These are phyloP conservation scores for Tinea semifulvella DNA, from an alignment of 2,888 invertebrate genomes.

Conservation along the genomic window DNA sequence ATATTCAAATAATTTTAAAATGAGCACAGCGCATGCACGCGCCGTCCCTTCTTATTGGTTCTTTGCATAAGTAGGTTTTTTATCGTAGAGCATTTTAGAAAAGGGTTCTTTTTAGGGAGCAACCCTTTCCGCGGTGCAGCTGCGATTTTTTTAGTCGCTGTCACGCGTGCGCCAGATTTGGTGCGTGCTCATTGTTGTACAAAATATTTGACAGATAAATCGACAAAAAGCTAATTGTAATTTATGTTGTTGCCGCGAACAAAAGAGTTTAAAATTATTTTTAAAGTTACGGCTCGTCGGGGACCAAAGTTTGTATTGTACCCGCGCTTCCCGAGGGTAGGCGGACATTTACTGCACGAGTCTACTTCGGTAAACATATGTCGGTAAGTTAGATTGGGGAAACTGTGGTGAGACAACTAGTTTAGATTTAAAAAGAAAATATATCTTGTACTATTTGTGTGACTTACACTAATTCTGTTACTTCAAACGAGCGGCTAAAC, in stretches of 20 bases:
- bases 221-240: slow-evolving; percentile 1
- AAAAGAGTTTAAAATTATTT: slow-evolving; percentile 1
- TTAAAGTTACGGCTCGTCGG: too few relatives aligned
- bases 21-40: slow-evolving; percentile 63
- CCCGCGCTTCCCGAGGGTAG: too few relatives aligned
- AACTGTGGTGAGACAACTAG: too few relatives aligned
- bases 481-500: too few relatives aligned
- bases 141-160: slow-evolving; percentile 45
- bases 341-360: too few relatives aligned
- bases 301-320: too few relatives aligned
- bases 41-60: slow-evolving; percentile 55
- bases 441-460: too few relatives aligned
- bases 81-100: slow-evolving; percentile 24
- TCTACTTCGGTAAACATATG: too few relatives aligned
- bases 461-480: too few relatives aligned
- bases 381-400: background rate
- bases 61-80: slow-evolving; percentile 43
- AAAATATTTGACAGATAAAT: too few relatives aligned
- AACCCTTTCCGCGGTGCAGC: slow-evolving; percentile 50
- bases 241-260: slow-evolving; percentile 6
- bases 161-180: slow-evolving; percentile 38
- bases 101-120: slow-evolving; percentile 25
- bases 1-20: slow-evolving; percentile 66
- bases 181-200: slow-evolving; percentile 10
- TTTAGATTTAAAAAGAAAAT: too few relatives aligned